Conservation (phyloP, 1,140 invertebrate genomes). For the Drosophila busckii region DNA sequence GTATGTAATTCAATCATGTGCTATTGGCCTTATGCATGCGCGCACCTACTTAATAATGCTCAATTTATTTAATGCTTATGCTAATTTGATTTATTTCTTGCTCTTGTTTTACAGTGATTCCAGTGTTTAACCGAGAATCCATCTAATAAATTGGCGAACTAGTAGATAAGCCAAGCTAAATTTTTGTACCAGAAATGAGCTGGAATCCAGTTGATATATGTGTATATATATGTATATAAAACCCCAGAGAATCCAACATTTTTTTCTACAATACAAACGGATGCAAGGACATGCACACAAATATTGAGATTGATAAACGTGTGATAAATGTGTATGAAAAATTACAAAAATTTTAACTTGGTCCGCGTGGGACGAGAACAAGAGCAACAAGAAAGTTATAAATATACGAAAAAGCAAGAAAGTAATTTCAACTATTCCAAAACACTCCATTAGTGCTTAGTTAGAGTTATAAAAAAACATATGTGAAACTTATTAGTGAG, state of each 20-base stretch:
- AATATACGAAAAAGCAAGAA: slow-evolving; percentile 19
- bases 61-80: neutral
- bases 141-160: slow-evolving; percentile 47
- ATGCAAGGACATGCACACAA: too few species aligned
- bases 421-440: slow-evolving; percentile 60
- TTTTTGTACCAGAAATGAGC: slow-evolving; percentile 53
- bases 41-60: slow-evolving; percentile 16
- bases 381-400: slow-evolving; percentile 21
- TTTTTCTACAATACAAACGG: slow-evolving; percentile 19
- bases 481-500: slow-evolving; percentile 35
- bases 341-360: too few species aligned
- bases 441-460: slow-evolving; percentile 74
- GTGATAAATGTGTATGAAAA: too few species aligned
- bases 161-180: slow-evolving; percentile 37
- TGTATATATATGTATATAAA: slow-evolving; percentile 2
- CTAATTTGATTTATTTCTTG: too few species aligned
- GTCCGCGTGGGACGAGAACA: too few species aligned
- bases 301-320: too few species aligned
- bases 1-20: slow-evolving; percentile 52
- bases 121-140: slow-evolving; percentile 62
- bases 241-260: slow-evolving; percentile 15
- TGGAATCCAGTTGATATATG: slow-evolving; percentile 22
- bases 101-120: slow-evolving; percentile 49
- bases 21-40: slow-evolving; percentile 27
- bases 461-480: slow-evolving; percentile 62